Evolutionary conservation across 2,797 vertebrate genomes (phyloP).

Genomic region (Neomorphus geoffroyi): DNA sequence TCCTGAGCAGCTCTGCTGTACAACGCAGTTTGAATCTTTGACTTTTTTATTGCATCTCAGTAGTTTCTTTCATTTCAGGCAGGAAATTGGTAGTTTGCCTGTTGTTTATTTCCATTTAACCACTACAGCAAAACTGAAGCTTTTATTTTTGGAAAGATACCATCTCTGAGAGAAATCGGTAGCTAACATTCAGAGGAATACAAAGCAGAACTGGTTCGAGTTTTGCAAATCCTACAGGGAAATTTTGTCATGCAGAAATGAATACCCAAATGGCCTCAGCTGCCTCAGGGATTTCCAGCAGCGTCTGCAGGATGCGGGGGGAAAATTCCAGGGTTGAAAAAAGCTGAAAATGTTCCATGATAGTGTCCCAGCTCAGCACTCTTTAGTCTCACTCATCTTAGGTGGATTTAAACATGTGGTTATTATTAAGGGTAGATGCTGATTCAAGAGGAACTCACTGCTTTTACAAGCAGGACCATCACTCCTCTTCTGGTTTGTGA

Average conservation of each 20-base stretch:
- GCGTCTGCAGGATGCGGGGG: not conserved
- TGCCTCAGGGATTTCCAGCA: conserved; percentile 30
- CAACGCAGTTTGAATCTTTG: not conserved
- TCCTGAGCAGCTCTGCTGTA: conserved; percentile 2
- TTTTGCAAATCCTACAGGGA: not conserved
- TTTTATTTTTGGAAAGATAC: conserved; percentile 10
- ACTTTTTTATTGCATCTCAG: not conserved
- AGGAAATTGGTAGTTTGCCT: conserved; percentile 49
- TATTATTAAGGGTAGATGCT: conserved; percentile 19
- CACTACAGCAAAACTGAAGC: not conserved
- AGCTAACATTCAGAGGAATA: conserved; percentile 13
- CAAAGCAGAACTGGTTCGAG: conserved; percentile 22
- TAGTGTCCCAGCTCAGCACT: conserved; percentile 7
- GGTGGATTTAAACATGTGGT: conserved; percentile 13
- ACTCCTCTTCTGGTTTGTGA: not conserved
- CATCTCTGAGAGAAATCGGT: not conserved
- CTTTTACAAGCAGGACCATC: not conserved
- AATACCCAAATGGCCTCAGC: conserved; percentile 27
- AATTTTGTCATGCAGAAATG: conserved; percentile 24
- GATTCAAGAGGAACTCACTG: not conserved
- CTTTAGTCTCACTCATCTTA: not conserved
- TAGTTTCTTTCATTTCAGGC: conserved; percentile 26
- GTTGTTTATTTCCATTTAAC: conserved; percentile 47
- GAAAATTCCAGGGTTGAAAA: conserved; percentile 26
- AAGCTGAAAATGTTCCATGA: conserved; percentile 32